A percentile compares a stretch with the other conserved stretches of the same genome.
These are phyloP conservation scores for Julus scandinavius DNA, from an alignment of 2,888 invertebrate species.

Conservation along the genomic window DNA sequence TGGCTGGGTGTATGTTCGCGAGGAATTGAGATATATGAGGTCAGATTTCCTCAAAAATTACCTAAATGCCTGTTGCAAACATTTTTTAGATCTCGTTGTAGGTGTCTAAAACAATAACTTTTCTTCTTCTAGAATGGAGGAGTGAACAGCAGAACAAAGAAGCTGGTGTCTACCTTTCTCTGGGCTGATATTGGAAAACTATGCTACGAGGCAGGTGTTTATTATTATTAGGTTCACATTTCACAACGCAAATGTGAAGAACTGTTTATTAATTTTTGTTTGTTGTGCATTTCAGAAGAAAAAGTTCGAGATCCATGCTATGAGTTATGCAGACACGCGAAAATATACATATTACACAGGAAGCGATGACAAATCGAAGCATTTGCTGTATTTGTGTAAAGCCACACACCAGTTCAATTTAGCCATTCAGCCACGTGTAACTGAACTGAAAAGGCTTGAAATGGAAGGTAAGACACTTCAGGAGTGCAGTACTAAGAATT, in stretches of 20 bases:
- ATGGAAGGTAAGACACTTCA: slow-evolving; percentile 74
- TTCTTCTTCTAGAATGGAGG: slow-evolving; percentile 63
- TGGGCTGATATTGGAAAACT: slow-evolving; percentile 97
- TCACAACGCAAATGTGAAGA: background rate
- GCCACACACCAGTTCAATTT: slow-evolving; percentile 95
- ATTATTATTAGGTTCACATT: slow-evolving; percentile 54
- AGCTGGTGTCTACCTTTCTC: slow-evolving; percentile 79
- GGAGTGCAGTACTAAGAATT: background rate
- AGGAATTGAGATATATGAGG: slow-evolving; percentile 87
- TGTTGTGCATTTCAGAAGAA: slow-evolving; percentile 73
- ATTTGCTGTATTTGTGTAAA: slow-evolving; percentile 85
- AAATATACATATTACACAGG: slow-evolving; percentile 87
- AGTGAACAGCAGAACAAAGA: slow-evolving; percentile 63
- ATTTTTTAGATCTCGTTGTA: too few species aligned
- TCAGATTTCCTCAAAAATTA: slow-evolving; percentile 60
- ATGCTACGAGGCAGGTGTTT: slow-evolving; percentile 81
- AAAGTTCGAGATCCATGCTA: slow-evolving; percentile 95
- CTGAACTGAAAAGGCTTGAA: slow-evolving; percentile 83
- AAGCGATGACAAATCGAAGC: slow-evolving; percentile 93
- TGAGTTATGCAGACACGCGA: slow-evolving; percentile 73
- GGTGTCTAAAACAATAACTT: slow-evolving; percentile 50
- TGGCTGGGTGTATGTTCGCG: slow-evolving; percentile 92
- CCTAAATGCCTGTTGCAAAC: too few species aligned
- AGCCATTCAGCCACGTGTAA: slow-evolving; percentile 83
- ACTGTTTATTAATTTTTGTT: slow-evolving; percentile 15